A percentile compares a stretch with the other conserved stretches of the same genome.
Evolutionary conservation across 2,888 invertebrate genomes (phyloP).

Genomic region (Limnephilus lunatus): DNA sequence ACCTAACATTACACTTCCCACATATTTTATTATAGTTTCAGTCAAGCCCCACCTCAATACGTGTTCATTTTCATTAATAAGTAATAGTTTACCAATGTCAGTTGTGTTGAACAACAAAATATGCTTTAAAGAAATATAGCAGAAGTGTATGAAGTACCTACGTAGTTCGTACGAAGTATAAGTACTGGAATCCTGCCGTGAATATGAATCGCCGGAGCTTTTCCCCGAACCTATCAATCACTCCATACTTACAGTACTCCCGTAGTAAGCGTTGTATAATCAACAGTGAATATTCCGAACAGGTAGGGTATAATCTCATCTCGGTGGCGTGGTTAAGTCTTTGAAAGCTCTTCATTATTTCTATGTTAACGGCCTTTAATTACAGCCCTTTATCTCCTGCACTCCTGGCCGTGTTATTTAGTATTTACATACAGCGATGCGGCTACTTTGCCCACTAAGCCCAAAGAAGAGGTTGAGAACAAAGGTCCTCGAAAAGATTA

Average conservation of each 20-base stretch:
- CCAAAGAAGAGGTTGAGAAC: constrained; percentile 31
- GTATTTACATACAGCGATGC: constrained; percentile 47
- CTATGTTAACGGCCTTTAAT: constrained; percentile 46
- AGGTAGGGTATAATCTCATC: constrained; percentile 42
- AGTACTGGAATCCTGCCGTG: neutral
- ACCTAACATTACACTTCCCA: neutral
- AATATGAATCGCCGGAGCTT: neutral
- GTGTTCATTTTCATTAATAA: neutral
- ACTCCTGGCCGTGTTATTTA: constrained; percentile 42
- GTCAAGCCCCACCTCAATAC: neutral
- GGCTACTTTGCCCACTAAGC: neutral
- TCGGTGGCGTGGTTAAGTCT: constrained; percentile 31
- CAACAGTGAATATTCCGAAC: constrained; percentile 31
- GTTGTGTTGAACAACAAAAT: neutral
- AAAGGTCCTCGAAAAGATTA: constrained; percentile 22
- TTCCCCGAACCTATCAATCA: constrained; percentile 38
- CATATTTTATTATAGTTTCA: neutral
- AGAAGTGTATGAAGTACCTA: neutral
- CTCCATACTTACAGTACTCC: constrained; percentile 4
- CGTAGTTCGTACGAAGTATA: neutral
- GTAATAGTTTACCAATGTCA: neutral
- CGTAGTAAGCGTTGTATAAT: constrained; percentile 39
- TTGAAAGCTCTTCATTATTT: constrained; percentile 48
- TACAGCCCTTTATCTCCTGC: constrained; percentile 34
- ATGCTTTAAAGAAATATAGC: neutral